A percentile compares a stretch with the other conserved stretches of the same genome.
Evolutionary conservation across 1,140 invertebrate genomes (phyloP).

Genomic region (Macrosteles quadrilineatus): DNA sequence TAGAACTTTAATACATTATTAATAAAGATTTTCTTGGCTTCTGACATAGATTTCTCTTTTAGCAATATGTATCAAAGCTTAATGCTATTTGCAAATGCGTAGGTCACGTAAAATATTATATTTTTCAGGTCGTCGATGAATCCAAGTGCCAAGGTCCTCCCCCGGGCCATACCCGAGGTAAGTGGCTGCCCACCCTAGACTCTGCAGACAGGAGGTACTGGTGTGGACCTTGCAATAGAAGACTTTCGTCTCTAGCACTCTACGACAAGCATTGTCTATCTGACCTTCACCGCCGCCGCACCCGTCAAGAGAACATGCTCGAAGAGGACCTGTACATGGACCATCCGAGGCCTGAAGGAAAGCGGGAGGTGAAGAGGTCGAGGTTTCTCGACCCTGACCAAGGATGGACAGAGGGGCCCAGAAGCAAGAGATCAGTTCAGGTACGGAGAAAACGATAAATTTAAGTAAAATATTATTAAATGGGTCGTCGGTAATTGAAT

Average conservation of each 20-base stretch:
- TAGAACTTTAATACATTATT: no score
- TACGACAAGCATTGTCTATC: conserved; percentile 75
- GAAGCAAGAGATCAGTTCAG: conserved; percentile 1
- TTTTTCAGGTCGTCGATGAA: no score
- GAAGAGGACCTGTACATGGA: conserved; percentile 31
- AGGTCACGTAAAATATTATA: no score
- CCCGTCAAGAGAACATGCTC: conserved; percentile 57
- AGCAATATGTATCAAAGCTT: no score
- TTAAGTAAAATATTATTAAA: no score
- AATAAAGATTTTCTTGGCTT: no score
- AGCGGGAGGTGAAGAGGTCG: conserved; percentile 22
- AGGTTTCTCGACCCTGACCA: neutral
- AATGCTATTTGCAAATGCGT: no score
- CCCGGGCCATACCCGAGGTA: conserved; percentile 69
- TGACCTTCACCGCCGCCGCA: conserved; percentile 68
- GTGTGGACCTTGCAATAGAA: conserved; percentile 76
- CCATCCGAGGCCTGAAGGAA: conserved; percentile 3
- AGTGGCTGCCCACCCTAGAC: conserved; percentile 65
- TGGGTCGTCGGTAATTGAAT: no score
- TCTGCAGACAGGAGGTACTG: conserved; percentile 61
- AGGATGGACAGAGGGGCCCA: neutral
- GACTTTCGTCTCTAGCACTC: conserved; percentile 67
- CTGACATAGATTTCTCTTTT: no score
- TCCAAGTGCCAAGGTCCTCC: conserved; percentile 56
- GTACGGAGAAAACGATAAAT: no score